Conservation (phyloP, 2,888 invertebrate species). For the Orchesella flavescens region DNA sequence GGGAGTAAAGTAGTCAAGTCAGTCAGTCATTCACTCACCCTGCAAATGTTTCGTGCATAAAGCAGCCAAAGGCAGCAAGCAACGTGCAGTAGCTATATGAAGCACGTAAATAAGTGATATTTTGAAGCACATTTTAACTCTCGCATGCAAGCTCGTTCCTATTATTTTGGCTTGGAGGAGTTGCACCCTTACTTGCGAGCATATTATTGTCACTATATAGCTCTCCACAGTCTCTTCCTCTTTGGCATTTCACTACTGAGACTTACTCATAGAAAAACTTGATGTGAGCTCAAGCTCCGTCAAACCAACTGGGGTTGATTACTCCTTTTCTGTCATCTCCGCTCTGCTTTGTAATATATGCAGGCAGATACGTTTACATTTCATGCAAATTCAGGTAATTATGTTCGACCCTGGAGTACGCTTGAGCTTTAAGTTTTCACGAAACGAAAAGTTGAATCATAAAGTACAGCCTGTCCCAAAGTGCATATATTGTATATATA, state of each 20-base stretch:
- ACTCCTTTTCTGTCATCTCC: not conserved
- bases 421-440: not conserved
- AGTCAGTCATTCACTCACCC: conserved; percentile 14
- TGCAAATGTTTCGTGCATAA: not conserved
- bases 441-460: not conserved
- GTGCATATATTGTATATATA: not conserved
- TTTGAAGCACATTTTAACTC: not conserved
- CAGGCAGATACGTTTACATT: not conserved
- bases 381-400: conserved; percentile 35
- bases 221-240: not conserved
- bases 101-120: not conserved
- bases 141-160: not conserved
- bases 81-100: not conserved
- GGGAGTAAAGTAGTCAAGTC: not conserved
- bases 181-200: not conserved
- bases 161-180: not conserved
- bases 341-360: not conserved
- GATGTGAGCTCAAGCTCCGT: not conserved
- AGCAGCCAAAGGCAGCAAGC: not conserved
- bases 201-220: not conserved
- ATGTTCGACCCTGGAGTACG: conserved; percentile 3
- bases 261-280: not conserved
- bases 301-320: not conserved
- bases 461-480: not conserved
- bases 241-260: not conserved